Evolutionary conservation across 2,797 vertebrate genomes (phyloP), one percentile per base, ranked within the genome.

Genomic region (Dicrostonyx torquatus): DNA sequence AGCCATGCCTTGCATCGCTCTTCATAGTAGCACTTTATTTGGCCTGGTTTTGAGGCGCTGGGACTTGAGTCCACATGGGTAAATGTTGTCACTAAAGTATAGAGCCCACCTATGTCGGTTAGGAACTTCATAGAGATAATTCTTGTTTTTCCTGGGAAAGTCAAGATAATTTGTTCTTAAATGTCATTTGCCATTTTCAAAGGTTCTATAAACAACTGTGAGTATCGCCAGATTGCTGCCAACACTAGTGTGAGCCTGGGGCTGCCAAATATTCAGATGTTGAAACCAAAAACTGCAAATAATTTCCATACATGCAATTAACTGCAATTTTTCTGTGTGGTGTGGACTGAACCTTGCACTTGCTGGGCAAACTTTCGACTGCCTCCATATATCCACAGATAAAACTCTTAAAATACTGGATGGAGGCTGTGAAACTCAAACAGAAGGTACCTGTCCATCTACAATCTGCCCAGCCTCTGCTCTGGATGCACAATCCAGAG

Each of bases 141-240:
- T 92, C 50, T 90, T 84, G 29, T 40, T 89, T 87, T 83, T n/a
- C 87, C n/a, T 58, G 8, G 31, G 53, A 92, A 94, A 92, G 90
- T 82, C n/a, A 76, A 1, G 86, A 55, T 77, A 76, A 92, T 53
- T 94, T 82, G 68, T 26, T 87, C 40, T 75, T 85, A 72, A 89
- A 85, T 13, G 24, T 79, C 66, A 84, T 24, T 78, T 75, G 26
- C 45, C 60, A n/a, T 91, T 91, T 93, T 91, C 48, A 50, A 62
- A 91, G 82, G 75, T 68, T 93, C 78, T 94, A 43, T 78, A 37
- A 68, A 83, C 4, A 37, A 22, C 77, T 7, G 15, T 91, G 31
- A 84, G 4, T 50, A 58, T 85, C 31, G 15, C 72, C 48, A 68
- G 7, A n/a, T 79, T 88, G 43, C 87, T 85, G 58, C 34, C 48